These are phyloP conservation scores for Sphyrna mokarran DNA, from an alignment of 2,113 vertebrate genomes.

Conservation along the genomic window DNA sequence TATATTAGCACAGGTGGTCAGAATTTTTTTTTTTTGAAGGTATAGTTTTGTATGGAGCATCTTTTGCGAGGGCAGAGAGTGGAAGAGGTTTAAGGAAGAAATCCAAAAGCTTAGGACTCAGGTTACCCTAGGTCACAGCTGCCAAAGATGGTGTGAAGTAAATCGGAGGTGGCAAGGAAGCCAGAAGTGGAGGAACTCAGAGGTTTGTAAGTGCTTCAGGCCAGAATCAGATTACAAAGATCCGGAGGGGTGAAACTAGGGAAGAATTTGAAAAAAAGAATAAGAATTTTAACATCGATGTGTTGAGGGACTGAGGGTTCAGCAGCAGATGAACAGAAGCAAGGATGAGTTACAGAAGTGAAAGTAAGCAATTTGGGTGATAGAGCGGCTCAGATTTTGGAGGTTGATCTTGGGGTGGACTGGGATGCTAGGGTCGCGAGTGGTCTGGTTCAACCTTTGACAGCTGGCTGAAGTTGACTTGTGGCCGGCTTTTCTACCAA, in stretches of 20 bases:
- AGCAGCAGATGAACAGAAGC: neutral
- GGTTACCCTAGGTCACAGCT: neutral
- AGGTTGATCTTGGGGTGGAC: neutral
- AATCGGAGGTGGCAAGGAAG: neutral
- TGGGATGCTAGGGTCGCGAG: neutral
- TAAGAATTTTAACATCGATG: no score
- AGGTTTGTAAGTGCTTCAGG: no score
- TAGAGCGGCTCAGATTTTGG: neutral
- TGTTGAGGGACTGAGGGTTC: neutral
- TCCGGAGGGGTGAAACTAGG: no score
- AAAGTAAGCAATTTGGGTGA: neutral
- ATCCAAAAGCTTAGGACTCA: neutral
- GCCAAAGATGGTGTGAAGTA: neutral
- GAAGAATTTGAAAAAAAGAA: no score
- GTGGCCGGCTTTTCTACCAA: neutral
- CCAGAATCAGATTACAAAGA: no score
- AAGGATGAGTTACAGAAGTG: neutral
- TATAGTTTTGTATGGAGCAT: neutral
- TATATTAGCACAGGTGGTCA: neutral
- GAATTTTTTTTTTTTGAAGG: neutral
- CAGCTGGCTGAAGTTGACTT: neutral
- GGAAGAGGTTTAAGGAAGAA: neutral
- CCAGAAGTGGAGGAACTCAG: no score
- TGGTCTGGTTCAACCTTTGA: neutral
- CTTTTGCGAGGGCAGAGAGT: neutral